A percentile compares a stretch with the other conserved stretches of the same genome.
These are phyloP conservation scores for Rotaria macrura DNA, from an alignment of 2,888 invertebrate genomes.

Conservation along the genomic window DNA sequence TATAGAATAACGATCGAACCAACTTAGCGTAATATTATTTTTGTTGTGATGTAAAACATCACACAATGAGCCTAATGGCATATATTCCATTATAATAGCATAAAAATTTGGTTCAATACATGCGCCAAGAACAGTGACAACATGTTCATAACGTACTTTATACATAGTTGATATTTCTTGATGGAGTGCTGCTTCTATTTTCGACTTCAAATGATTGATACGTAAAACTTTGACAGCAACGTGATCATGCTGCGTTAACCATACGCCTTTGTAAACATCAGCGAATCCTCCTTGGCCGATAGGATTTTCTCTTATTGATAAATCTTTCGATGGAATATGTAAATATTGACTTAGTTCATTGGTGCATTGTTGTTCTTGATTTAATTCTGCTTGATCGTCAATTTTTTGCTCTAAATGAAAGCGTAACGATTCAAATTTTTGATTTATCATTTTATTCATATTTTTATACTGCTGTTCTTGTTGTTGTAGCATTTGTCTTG, in stretches of 20 bases:
- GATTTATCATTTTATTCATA: neutral
- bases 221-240: neutral
- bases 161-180: neutral
- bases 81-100: conserved; percentile 43
- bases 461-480: neutral
- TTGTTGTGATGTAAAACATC: conserved; percentile 39
- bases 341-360: neutral
- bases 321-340: neutral
- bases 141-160: neutral
- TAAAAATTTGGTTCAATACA: conserved; percentile 40
- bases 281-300: neutral
- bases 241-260: neutral
- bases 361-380: neutral
- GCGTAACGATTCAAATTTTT: neutral
- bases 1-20: conserved; percentile 37
- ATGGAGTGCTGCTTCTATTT: neutral
- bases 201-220: neutral
- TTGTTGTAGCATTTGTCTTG: neutral
- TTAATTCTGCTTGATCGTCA: too few relatives aligned
- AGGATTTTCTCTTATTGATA: neutral
- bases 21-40: conserved; percentile 35
- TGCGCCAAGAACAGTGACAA: conserved; percentile 39
- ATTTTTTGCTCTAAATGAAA: neutral
- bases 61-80: conserved; percentile 42
- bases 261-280: neutral